phyloP scores from a whole-genome alignment of 2,113 vertebrate species.

The Pica pica region DNA sequence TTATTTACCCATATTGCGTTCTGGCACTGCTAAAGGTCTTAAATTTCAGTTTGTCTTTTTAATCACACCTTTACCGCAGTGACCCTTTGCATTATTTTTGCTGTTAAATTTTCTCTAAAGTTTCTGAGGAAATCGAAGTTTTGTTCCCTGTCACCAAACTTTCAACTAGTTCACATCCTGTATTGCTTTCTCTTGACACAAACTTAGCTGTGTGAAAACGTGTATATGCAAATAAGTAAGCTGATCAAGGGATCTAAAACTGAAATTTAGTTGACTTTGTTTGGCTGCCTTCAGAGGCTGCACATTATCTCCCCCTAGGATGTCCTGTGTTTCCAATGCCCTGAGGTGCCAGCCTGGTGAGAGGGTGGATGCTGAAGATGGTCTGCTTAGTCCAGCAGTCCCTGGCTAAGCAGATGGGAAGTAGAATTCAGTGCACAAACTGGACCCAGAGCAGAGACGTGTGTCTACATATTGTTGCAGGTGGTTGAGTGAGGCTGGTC shows the following conservation, averaged over 20 bases:
- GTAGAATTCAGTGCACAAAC: background rate
- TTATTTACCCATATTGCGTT: background rate
- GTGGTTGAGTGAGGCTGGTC: background rate
- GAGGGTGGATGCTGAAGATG: background rate
- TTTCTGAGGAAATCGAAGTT: background rate
- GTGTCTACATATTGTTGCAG: background rate
- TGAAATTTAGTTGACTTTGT: background rate
- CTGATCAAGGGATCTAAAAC: background rate
- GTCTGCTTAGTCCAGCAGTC: background rate
- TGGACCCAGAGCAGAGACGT: background rate
- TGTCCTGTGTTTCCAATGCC: background rate
- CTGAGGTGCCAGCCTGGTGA: background rate
- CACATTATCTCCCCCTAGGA: background rate
- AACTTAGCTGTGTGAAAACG: background rate
- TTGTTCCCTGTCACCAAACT: background rate
- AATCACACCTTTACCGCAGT: background rate
- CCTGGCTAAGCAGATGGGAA: background rate
- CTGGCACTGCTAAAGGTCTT: background rate
- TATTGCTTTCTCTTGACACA: background rate
- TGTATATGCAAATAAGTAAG: background rate
- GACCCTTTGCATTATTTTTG: background rate
- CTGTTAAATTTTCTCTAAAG: background rate
- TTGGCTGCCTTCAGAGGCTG: background rate
- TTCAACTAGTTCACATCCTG: background rate
- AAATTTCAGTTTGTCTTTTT: background rate